Percentiles rank a stretch among this genome's conserved stretches.
These are phyloP conservation scores for Alexandromys fortis DNA, from an alignment of 2,113 vertebrate species.

Conservation along the genomic window DNA sequence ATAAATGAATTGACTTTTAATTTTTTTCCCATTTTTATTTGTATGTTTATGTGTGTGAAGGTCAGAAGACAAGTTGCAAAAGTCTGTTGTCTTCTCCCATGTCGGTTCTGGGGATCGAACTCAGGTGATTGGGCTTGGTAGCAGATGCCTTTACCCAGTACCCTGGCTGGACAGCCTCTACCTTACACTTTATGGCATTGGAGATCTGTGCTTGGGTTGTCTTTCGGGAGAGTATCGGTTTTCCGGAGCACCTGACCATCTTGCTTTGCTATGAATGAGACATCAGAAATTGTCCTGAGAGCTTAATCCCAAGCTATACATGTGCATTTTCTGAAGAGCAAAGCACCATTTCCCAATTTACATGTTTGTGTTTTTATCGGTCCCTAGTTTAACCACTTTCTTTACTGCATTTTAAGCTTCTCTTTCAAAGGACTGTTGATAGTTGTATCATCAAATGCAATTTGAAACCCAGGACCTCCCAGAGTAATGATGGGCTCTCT, in stretches of 20 bases:
- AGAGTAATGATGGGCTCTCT: not conserved
- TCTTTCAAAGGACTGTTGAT: constrained; percentile 13
- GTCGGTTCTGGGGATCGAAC: too few species aligned
- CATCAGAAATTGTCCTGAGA: not conserved
- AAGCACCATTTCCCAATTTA: not conserved
- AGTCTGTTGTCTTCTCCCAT: not conserved
- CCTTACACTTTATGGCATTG: not conserved
- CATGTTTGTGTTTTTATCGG: not conserved
- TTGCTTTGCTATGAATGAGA: not conserved
- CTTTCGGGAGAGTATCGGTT: not conserved
- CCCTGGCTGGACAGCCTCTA: not conserved
- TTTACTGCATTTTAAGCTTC: not conserved
- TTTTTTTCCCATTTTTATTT: not conserved
- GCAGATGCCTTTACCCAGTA: not conserved
- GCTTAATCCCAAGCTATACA: not conserved
- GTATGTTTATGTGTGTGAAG: not conserved
- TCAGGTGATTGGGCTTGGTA: not conserved
- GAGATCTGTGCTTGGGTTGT: not conserved
- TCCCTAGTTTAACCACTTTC: not conserved
- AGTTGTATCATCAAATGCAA: not conserved
- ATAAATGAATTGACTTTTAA: not conserved
- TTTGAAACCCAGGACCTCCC: not conserved
- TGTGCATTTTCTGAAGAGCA: not conserved
- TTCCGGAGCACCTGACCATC: not conserved
- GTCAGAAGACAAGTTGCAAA: not conserved